Evolutionary conservation across 2,888 invertebrate species (phyloP), one percentile per base, ranked within the genome.

Genomic region (Prostheceraeus crozeri): DNA sequence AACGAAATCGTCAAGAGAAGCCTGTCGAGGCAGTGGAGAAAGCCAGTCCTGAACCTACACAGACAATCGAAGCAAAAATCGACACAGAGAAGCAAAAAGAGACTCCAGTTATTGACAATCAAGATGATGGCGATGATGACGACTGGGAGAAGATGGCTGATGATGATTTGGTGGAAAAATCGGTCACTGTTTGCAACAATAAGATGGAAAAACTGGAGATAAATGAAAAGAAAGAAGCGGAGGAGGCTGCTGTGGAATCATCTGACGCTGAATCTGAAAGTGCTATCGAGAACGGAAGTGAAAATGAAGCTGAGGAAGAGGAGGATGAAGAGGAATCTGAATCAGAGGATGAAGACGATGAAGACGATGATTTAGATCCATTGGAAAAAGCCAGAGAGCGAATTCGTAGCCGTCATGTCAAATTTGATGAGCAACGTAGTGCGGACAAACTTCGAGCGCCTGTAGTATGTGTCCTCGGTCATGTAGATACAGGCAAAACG

Each of bases 401-500:
- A 62, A 67, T 72, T 48, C 10, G 10, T 19, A 54, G 30, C 16
- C 40, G 33, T 11, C 80, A 83, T 67, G 80, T 82, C 60, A 83
- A 82, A 31, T 84, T 84, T 3, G 85, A 85, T 67, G 83, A 83
- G 67, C 83, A 82, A 60, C 81, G 81, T 63, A 80, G 80, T 3
- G 66, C 81, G 0, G 85, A 87, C 55, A 80, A 82, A 40, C 81
- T 98, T 1, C 83, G 99, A 46, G 90, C 96, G 0, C 89, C 96
- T 1, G 91, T 99, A 1, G 93, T 99, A 1, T 98, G 96, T 74
- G 98, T 99, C 0, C 79, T 99, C 1, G 99, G 98, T 0, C 98
- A 99, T 76, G 98, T 99, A 53, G 99, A 99, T 79, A 98, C 98
- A 0, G 96, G 96, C 60, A 99, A 99, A 81, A 99, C 98, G 0